Evolutionary conservation across 2,888 invertebrate genomes (phyloP).

Genomic region (Lumbricus terrestris): DNA sequence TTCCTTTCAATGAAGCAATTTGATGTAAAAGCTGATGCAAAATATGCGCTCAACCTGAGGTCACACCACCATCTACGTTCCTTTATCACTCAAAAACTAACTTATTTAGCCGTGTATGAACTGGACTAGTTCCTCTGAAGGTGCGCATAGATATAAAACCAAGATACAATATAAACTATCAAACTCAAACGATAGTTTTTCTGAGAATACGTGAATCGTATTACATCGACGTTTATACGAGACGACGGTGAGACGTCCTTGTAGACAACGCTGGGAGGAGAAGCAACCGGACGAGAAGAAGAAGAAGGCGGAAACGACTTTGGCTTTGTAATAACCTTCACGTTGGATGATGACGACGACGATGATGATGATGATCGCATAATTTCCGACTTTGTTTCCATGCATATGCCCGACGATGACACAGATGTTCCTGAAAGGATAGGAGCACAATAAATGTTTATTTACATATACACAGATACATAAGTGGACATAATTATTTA

Average conservation of each 20-base stretch:
- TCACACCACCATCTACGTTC: too few relatives aligned
- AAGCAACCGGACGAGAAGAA: background rate
- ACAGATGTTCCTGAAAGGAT: background rate
- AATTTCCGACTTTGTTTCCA: background rate
- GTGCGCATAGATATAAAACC: too few relatives aligned
- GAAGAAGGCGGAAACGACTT: background rate
- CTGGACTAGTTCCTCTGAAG: too few relatives aligned
- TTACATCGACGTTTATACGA: background rate
- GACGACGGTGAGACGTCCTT: background rate
- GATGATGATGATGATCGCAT: background rate
- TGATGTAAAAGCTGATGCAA: background rate
- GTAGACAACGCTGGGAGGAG: background rate
- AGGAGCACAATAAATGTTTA: background rate
- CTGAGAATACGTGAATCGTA: background rate
- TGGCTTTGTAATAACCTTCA: background rate
- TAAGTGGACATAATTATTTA: background rate
- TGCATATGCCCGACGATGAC: background rate
- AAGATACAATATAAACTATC: background rate
- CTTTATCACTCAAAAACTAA: too few relatives aligned
- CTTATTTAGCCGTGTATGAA: too few relatives aligned
- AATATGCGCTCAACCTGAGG: too few relatives aligned
- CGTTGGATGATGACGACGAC: background rate
- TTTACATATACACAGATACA: background rate
- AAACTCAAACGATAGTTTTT: background rate
- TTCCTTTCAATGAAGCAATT: too few relatives aligned